Evolutionary conservation across 1,140 invertebrate genomes (phyloP), one percentile per base, ranked within the genome.

Genomic region (Latrodectus geometricus): DNA sequence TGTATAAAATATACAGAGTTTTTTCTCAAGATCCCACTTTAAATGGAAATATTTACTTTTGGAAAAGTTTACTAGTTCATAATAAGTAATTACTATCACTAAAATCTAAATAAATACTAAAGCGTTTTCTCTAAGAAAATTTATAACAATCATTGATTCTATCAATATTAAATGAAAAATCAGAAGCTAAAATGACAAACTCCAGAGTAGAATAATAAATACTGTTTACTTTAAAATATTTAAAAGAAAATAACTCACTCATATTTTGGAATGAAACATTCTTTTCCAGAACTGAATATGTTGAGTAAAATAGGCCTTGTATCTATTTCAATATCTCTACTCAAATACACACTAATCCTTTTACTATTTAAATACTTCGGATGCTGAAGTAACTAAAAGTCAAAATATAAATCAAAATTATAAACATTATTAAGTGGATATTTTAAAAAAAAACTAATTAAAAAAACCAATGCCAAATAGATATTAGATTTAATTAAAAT

Each of bases 331-430:
- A 94, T 91, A 14, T 92, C 89, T 86, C 95, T 95, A 90, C 95
- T 96, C 88, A 97, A 91, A 90, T 94, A 97, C 35, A 96, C 89
- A 5, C 95, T 94, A 11, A 96, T 92, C 85, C 94, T 92, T 76
- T 93, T 92, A 21, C 95, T 94, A 21, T 84, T 35, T 48, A 35
- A 17, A 48, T 82, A 88, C 17, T 21, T 54, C 49, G 76, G 48
- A 52, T 48, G 77, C 14, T 86, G 83, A 77, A 86, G 15, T 56
- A 86, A 49, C 81, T 83, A 49, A 66, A 75, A 82, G 12, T 23
- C 11, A 9, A 35, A 56, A 61, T 12, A 15, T 20, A 4, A 76
- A 15, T 74, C 11, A 50, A 48, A 74, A 74, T 49, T 5, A 11
- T n/a, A 12, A 74, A 74, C 4, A 49, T 48, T 74, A 15, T 70